Conservation (phyloP, 2,888 invertebrate species). For the Trichopoda pennipes region DNA sequence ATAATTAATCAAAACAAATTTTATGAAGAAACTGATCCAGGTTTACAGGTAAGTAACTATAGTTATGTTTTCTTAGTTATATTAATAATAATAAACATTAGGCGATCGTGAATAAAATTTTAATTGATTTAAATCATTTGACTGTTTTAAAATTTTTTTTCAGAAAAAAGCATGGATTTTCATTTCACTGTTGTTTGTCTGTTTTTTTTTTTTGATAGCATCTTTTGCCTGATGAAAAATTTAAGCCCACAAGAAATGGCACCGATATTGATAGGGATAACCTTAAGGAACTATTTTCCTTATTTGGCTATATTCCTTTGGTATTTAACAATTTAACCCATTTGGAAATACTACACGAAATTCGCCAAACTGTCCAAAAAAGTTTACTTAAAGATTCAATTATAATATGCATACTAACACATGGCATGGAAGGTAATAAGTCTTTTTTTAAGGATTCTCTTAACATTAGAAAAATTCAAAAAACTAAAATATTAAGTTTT, state of each 20-base stretch:
- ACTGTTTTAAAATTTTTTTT: no score
- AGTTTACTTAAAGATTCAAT: conserved; percentile 76
- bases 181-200: not conserved
- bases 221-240: conserved; percentile 28
- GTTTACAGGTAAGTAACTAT: conserved; percentile 70
- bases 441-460: no score
- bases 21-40: conserved; percentile 70
- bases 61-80: no score
- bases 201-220: no score
- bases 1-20: conserved; percentile 79
- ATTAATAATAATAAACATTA: no score
- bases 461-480: not conserved
- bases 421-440: conserved; percentile 75
- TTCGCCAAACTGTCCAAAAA: conserved; percentile 73
- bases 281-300: conserved; percentile 73
- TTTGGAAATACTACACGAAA: conserved; percentile 71
- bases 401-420: conserved; percentile 78
- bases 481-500: not conserved
- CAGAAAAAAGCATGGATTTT: no score
- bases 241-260: conserved; percentile 72
- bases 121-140: no score
- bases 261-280: conserved; percentile 74
- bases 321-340: conserved; percentile 74
- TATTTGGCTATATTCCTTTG: conserved; percentile 75
- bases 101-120: no score